Percentiles rank a stretch among this genome's conserved stretches.
These are phyloP conservation scores for Notoglanidium macrostoma DNA, from an alignment of 2,797 vertebrate genomes.

Conservation along the genomic window DNA sequence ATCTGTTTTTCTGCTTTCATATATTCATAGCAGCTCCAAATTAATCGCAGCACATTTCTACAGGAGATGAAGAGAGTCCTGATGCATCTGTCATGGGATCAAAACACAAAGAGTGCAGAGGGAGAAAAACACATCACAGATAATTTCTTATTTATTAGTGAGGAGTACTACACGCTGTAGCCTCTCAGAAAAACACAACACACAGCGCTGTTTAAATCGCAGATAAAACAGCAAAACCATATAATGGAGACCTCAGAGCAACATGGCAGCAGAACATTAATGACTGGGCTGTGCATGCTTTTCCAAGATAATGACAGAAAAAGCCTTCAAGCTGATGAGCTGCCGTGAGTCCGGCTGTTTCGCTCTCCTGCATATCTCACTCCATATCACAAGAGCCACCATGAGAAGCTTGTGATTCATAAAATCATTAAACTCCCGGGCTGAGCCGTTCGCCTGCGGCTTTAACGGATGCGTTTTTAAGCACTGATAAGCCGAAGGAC, in stretches of 20 bases:
- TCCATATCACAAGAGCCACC: slow-evolving; percentile 67
- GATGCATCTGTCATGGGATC: slow-evolving; percentile 78
- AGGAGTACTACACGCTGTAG: slow-evolving; percentile 69
- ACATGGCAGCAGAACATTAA: slow-evolving; percentile 68
- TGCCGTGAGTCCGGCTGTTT: slow-evolving; percentile 49
- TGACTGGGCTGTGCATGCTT: slow-evolving; percentile 66
- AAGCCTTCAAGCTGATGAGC: slow-evolving; percentile 64
- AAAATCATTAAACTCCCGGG: slow-evolving; percentile 65
- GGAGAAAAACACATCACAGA: slow-evolving; percentile 62
- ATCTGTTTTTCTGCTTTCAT: slow-evolving; percentile 75
- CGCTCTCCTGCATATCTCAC: slow-evolving; percentile 48
- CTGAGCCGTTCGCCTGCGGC: slow-evolving; percentile 58
- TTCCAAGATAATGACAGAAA: slow-evolving; percentile 67
- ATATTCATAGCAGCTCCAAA: slow-evolving; percentile 76
- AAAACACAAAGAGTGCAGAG: slow-evolving; percentile 66
- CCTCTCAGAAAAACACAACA: slow-evolving; percentile 61
- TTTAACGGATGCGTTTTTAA: slow-evolving; percentile 62
- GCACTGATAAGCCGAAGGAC: slow-evolving; percentile 58
- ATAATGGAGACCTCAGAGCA: slow-evolving; percentile 70
- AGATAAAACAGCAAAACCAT: slow-evolving; percentile 59
- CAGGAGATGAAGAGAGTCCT: slow-evolving; percentile 72
- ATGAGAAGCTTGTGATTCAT: slow-evolving; percentile 67
- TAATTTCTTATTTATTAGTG: slow-evolving; percentile 75
- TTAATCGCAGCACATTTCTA: slow-evolving; percentile 74
- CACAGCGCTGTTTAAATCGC: slow-evolving; percentile 68